A percentile compares a stretch with the other conserved stretches of the same genome.
Evolutionary conservation across 2,888 invertebrate genomes (phyloP).

Genomic region (Brenthis hecate): DNA sequence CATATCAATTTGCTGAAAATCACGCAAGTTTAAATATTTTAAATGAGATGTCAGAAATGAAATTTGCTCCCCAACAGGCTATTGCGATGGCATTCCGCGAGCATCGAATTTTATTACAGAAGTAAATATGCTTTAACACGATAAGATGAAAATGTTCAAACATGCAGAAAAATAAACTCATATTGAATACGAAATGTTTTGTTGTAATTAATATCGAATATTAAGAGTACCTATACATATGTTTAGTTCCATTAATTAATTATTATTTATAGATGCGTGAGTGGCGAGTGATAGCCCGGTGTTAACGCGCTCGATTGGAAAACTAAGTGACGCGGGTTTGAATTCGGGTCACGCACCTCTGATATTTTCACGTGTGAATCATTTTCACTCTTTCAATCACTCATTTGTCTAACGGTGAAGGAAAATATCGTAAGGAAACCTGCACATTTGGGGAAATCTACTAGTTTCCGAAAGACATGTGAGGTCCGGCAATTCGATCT

Average conservation of each 20-base stretch:
- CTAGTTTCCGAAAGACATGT: too few relatives aligned
- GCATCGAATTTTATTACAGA: slow-evolving; percentile 34
- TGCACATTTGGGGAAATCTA: too few relatives aligned
- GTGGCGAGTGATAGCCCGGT: too few relatives aligned
- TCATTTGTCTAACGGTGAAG: too few relatives aligned
- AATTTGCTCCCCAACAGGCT: slow-evolving; percentile 27
- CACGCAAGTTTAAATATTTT: slow-evolving; percentile 31
- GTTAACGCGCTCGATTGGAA: too few relatives aligned
- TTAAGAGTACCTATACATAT: neutral
- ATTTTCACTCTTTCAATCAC: too few relatives aligned
- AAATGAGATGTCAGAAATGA: slow-evolving; percentile 33
- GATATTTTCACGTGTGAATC: too few relatives aligned
- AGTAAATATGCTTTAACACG: slow-evolving; percentile 37
- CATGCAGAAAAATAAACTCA: slow-evolving; percentile 19
- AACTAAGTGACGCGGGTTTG: too few relatives aligned
- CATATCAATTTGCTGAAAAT: slow-evolving; percentile 25
- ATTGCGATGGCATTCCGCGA: slow-evolving; percentile 30
- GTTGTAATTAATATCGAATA: slow-evolving; percentile 7
- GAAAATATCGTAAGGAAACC: too few relatives aligned
- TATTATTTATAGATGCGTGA: too few relatives aligned
- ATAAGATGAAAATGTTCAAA: slow-evolving; percentile 32
- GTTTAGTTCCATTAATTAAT: neutral
- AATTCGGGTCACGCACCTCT: too few relatives aligned
- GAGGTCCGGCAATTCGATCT: too few relatives aligned
- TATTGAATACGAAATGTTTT: slow-evolving; percentile 25